phyloP scores from a whole-genome alignment of 2,797 vertebrate species.

The Sebastes reedi region DNA sequence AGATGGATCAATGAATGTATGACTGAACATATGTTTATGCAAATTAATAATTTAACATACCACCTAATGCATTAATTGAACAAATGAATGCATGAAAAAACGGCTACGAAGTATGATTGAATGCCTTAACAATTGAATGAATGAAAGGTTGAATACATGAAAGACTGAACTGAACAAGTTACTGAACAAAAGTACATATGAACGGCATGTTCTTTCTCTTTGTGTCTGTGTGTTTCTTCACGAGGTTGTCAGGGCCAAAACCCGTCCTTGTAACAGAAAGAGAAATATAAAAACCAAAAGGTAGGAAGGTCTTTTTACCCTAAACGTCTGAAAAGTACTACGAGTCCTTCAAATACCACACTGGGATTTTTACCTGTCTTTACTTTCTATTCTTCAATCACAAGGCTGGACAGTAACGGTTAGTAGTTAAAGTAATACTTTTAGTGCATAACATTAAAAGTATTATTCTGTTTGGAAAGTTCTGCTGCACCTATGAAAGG shows the following conservation, averaged over 20 bases:
- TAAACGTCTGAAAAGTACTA: constrained; percentile 6
- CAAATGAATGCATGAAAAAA: background rate
- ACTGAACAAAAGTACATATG: background rate
- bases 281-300: constrained; percentile 27
- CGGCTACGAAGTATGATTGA: background rate
- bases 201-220: background rate
- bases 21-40: background rate
- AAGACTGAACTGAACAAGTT: background rate
- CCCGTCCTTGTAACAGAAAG: constrained; percentile 31
- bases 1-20: no score
- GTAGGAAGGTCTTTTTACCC: constrained; percentile 33
- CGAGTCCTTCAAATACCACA: constrained; percentile 25
- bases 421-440: background rate
- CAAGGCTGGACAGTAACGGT: constrained; percentile 5
- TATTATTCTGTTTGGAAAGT: background rate
- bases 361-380: background rate
- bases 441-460: background rate
- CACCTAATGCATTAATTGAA: background rate
- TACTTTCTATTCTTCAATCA: constrained; percentile 13
- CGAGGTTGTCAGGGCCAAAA: constrained; percentile 29
- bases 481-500: background rate
- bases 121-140: background rate
- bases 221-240: constrained; percentile 24
- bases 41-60: background rate
- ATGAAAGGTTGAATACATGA: background rate